A percentile compares a stretch with the other conserved stretches of the same genome.
Conservation (phyloP, 1,140 invertebrate genomes). For the Penaeus indicus region DNA sequence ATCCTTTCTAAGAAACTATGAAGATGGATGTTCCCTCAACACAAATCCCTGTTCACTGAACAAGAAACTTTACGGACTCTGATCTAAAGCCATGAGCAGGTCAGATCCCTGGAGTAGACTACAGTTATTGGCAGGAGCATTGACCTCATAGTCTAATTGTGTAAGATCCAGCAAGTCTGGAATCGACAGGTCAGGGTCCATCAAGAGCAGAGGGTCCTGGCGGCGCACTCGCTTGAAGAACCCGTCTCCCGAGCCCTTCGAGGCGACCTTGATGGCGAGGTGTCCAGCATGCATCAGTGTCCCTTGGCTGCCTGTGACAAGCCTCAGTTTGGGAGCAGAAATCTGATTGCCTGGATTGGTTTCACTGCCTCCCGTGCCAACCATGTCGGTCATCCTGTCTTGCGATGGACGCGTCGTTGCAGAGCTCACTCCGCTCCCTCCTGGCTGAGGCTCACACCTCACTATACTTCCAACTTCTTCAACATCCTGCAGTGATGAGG, state of each 20-base stretch:
- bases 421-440: neutral
- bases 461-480: neutral
- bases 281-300: slow-evolving; percentile 36
- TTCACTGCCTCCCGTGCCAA: neutral
- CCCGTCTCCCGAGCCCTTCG: slow-evolving; percentile 4
- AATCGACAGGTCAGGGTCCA: slow-evolving; percentile 66
- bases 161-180: slow-evolving; percentile 73
- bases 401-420: neutral
- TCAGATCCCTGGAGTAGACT: slow-evolving; percentile 73
- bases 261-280: slow-evolving; percentile 42
- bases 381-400: slow-evolving; percentile 40
- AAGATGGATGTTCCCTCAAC: slow-evolving; percentile 22
- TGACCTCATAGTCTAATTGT: slow-evolving; percentile 75
- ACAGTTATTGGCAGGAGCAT: slow-evolving; percentile 72
- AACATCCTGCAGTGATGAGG: neutral
- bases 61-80: slow-evolving; percentile 34
- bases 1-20: neutral
- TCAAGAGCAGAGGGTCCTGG: slow-evolving; percentile 50
- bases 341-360: neutral
- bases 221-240: neutral
- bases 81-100: slow-evolving; percentile 73
- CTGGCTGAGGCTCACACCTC: slow-evolving; percentile 27
- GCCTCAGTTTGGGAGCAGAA: slow-evolving; percentile 30
- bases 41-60: slow-evolving; percentile 29
- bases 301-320: slow-evolving; percentile 31